Evolutionary conservation across 2,888 invertebrate species (phyloP), one percentile per base, ranked within the genome.

Genomic region (Anthrax anthrax): DNA sequence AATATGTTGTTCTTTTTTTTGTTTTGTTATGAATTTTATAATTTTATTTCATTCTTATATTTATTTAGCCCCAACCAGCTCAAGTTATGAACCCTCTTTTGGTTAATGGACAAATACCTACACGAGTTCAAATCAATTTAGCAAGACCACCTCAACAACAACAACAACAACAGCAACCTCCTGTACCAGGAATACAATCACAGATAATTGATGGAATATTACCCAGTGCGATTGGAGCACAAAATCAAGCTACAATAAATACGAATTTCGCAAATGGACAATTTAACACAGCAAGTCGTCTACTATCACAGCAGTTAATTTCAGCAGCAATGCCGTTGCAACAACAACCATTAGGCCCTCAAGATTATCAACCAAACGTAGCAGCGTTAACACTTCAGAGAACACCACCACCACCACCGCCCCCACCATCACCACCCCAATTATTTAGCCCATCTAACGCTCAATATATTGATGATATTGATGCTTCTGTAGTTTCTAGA

Each of bases 191-290:
- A 8, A 19, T 48, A 13, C 51, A 46, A 2, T 49, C 49, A 29
- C 50, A 52, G 36, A 36, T 51, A 10, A 16, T 50, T 23, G 47
- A 46, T 12, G 51, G 48, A 12, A 9, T 42, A 13, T 10, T 42
- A 13, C 37, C 40, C 14, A 29, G 27, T 32, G 19, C n/a, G 5
- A 12, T 12, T 13, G 40, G 16, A 32, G 46, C 44, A 46, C 39
- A 40, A 19, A 44, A 44, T 18, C 60, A 59, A 37, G 60, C 63
- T 12, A 64, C 63, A 19, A 58, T 68, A n/a, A 62, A 58, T 39
- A 67, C 68, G 0, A 76, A 76, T 55, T 78, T 75, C 50, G 63
- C 76, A 1, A 80, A 80, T 55, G 81, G 81, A 0, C 81, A 81
- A 60, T 72, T 80, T 40, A 73, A 71, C 49, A 47, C 72, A 1